Evolutionary conservation across 1,140 invertebrate species (phyloP).

Genomic region (Drosophila arawakana): DNA sequence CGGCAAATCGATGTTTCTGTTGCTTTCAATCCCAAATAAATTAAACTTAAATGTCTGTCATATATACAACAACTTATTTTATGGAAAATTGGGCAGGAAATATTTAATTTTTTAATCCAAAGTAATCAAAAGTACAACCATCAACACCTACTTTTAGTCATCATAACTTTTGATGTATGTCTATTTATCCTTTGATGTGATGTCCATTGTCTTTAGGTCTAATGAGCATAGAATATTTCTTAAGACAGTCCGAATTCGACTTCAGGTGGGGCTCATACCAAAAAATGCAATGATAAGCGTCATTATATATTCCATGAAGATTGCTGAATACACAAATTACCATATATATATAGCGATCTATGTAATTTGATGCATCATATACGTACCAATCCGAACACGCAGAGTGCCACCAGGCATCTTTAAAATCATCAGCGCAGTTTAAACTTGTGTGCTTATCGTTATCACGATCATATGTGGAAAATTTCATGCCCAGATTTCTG

Average conservation of each 20-base stretch:
- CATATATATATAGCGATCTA: not conserved
- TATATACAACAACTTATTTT: too few relatives aligned
- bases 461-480: constrained; percentile 9
- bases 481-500: not conserved
- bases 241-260: constrained; percentile 1
- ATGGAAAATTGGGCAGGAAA: too few relatives aligned
- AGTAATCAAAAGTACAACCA: too few relatives aligned
- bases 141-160: too few relatives aligned
- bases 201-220: not conserved
- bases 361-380: not conserved
- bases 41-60: too few relatives aligned
- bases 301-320: constrained; percentile 18
- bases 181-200: too few relatives aligned
- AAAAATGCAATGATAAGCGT: not conserved
- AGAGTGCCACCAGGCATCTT: constrained; percentile 14
- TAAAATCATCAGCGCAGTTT: not conserved
- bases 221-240: not conserved
- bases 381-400: constrained; percentile 7
- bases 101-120: too few relatives aligned
- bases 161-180: too few relatives aligned
- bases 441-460: not conserved
- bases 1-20: too few relatives aligned
- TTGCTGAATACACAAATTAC: not conserved
- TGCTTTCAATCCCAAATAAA: too few relatives aligned
- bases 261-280: not conserved